phyloP scores from a whole-genome alignment of 2,888 invertebrate genomes.

The Rotaria socialis region DNA sequence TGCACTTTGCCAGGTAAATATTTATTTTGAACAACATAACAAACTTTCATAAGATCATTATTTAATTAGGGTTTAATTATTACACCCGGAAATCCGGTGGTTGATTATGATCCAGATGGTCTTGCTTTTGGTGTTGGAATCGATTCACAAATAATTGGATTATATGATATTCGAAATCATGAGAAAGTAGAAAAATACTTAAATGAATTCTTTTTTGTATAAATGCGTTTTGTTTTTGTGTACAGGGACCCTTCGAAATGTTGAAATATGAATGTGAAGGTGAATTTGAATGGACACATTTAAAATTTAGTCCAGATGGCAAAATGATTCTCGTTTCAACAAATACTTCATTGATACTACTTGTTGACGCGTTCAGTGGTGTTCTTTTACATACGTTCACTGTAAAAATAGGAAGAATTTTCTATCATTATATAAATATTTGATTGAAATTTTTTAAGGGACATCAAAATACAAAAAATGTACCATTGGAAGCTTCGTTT shows the following conservation, averaged over 20 bases:
- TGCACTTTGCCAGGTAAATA: conserved; percentile 73
- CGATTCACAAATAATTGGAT: conserved; percentile 90
- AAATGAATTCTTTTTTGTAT: too few relatives aligned
- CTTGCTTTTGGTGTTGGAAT: conserved; percentile 90
- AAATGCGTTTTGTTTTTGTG: too few relatives aligned
- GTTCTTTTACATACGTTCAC: conserved; percentile 85
- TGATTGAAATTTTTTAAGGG: not conserved
- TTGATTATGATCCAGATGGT: conserved; percentile 91
- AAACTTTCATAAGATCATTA: not conserved
- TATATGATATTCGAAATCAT: conserved; percentile 93
- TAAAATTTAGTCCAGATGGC: conserved; percentile 94
- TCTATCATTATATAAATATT: not conserved
- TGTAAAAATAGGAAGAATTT: not conserved
- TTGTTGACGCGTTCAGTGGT: conserved; percentile 96
- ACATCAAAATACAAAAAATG: conserved; percentile 42
- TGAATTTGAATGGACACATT: conserved; percentile 81
- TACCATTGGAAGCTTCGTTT: conserved; percentile 72
- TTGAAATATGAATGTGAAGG: conserved; percentile 38
- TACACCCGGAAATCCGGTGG: conserved; percentile 88
- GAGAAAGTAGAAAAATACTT: conserved; percentile 70
- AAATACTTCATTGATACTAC: conserved; percentile 84
- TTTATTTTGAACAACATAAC: not conserved
- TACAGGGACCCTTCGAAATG: conserved; percentile 7
- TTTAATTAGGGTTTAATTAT: conserved; percentile 76
- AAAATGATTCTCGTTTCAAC: conserved; percentile 94